phyloP scores from a whole-genome alignment of 2,888 invertebrate genomes.

The Anoncus sp. region DNA sequence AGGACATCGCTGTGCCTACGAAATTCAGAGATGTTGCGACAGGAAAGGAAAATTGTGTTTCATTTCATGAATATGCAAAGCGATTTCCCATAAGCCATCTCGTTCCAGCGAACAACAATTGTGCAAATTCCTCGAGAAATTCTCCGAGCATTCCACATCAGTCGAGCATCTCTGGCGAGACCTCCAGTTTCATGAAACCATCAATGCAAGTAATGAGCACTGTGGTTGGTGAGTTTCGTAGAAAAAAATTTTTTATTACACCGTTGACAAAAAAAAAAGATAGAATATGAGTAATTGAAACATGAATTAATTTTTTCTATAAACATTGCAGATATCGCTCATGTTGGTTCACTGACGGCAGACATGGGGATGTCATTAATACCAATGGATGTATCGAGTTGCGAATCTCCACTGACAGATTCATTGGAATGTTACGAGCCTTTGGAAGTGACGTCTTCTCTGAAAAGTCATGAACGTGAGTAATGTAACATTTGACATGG shows the following conservation, averaged over 20 bases:
- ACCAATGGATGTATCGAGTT: background rate
- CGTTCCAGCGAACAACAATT: background rate
- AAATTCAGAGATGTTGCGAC: background rate
- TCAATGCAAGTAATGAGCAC: slow-evolving; percentile 5
- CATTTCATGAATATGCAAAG: background rate
- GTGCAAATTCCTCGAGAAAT: background rate
- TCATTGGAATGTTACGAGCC: background rate
- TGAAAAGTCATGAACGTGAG: slow-evolving; percentile 1
- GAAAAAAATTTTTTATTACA: slow-evolving; percentile 7
- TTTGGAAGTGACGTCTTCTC: slow-evolving; percentile 12
- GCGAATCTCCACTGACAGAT: background rate
- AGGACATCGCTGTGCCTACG: background rate
- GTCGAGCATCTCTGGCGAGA: background rate
- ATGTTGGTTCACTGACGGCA: slow-evolving; percentile 7
- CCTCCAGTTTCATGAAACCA: slow-evolving; percentile 8
- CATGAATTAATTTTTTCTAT: background rate
- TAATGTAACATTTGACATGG: slow-evolving; percentile 11
- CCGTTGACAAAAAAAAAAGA: slow-evolving; percentile 7
- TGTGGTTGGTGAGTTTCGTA: slow-evolving; percentile 9
- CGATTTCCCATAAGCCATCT: background rate
- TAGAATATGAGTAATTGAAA: slow-evolving; percentile 3
- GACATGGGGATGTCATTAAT: background rate
- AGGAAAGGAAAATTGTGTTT: background rate
- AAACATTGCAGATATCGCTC: slow-evolving; percentile 15
- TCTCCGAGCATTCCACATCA: no score